Base-by-base conservation (phyloP, 2,797 vertebrate species). In the Luscinia megarhynchos region DNA sequence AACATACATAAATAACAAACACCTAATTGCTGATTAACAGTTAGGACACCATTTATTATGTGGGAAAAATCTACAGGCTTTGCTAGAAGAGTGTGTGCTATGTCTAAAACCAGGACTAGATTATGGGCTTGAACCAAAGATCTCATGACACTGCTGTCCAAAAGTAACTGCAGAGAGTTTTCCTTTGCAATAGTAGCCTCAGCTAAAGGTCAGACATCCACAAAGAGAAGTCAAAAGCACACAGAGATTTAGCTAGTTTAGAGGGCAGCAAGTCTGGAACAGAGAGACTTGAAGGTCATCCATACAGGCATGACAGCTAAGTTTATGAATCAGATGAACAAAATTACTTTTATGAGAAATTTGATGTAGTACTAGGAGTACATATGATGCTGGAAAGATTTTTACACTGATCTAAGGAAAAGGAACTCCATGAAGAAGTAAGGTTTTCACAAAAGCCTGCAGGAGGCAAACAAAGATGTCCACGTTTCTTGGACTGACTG, bases 201-300 rank as follows among this genome's bases (percentile, higher is more conserved):
- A 89, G 72, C 74, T 84, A 51, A 86, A 94, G 72, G 86, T 82
- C 92, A 94, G 51, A 76, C 57, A 82, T 13, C 8, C 26, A 66
- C 53, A 82, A 76, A 48, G 59, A 43, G 29, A 93, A 90, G 45
- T 57, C 67, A 69, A 38, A 91, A 85, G 58, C 32, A 79, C 32
- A 18, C 21, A 16, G 30, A 69, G 48, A 83, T 83, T 59, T 40
- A 84, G 50, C 22, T 40, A 32, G 43, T n/a, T 74, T 10, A 89
- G 81, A 89, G 54, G 22, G 40, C 55, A 89, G 32, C 29, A 82
- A 73, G 45, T 40, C 45, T 24, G 32, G 51, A 64, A 87, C 7
- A 92, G 14, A 76, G 24, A 46, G 23, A 76, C 41, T 12, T 91
- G 55, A 88, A 95, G 86, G 70, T 88, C 88, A 88, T 40, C 57